Percentiles rank a stretch among this genome's conserved stretches.
Conservation (phyloP, 2,113 vertebrate genomes). For the Sigmodon hispidus region DNA sequence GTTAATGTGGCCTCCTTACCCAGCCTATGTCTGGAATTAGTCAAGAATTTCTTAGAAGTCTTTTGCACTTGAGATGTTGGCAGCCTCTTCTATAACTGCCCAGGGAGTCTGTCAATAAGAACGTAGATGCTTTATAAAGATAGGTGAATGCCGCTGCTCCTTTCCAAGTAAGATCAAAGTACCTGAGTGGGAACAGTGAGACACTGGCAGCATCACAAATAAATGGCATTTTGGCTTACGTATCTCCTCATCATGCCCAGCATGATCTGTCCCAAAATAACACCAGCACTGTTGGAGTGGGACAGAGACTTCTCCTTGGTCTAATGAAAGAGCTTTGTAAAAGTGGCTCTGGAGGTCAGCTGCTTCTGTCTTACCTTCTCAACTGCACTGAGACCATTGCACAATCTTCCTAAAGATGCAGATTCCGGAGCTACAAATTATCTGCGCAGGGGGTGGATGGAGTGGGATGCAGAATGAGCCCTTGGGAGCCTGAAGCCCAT, state of each 20-base stretch:
- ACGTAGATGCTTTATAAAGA: not conserved
- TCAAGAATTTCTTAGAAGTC: constrained; percentile 4
- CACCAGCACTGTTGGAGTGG: not conserved
- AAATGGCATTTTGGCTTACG: not conserved
- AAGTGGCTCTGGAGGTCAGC: not conserved
- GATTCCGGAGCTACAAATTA: not conserved
- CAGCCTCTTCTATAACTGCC: not conserved
- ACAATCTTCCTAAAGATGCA: not conserved
- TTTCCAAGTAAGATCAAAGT: constrained; percentile 41
- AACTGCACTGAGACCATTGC: not conserved
- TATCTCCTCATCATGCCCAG: not conserved
- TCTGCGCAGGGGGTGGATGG: too few species aligned
- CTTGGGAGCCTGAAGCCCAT: fast-evolving
- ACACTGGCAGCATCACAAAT: not conserved
- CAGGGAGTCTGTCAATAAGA: not conserved
- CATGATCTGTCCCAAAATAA: not conserved
- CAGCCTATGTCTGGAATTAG: not conserved
- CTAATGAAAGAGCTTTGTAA: not conserved
- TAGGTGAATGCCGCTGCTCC: not conserved
- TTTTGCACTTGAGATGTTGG: not conserved
- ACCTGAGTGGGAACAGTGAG: not conserved
- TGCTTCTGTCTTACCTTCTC: not conserved
- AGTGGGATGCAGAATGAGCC: not conserved
- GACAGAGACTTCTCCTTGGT: not conserved
- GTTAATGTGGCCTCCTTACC: not conserved